Conservation (phyloP, 2,113 vertebrate genomes). For the Equus quagga region DNA sequence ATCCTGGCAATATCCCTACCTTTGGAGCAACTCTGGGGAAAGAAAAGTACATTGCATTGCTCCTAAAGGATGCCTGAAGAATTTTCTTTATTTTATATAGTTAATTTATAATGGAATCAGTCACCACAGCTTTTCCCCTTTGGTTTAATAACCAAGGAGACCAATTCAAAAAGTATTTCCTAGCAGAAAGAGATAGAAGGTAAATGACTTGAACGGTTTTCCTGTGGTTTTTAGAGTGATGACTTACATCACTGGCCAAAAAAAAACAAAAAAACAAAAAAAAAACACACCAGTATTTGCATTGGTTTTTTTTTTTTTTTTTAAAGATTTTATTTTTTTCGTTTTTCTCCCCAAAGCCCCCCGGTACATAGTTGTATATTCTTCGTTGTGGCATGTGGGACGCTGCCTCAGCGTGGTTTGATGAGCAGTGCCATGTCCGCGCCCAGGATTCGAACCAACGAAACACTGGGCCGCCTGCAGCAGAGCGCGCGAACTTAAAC, state of each 20-base stretch:
- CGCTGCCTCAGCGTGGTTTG: too few relatives aligned
- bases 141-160: not conserved
- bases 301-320: not conserved
- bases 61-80: not conserved
- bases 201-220: slow-evolving; percentile 29
- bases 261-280: not conserved
- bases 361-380: too few relatives aligned
- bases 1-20: not conserved
- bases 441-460: too few relatives aligned
- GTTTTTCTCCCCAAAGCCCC: too few relatives aligned
- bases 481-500: too few relatives aligned
- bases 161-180: slow-evolving; percentile 4
- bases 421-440: too few relatives aligned
- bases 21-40: not conserved
- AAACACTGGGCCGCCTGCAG: too few relatives aligned
- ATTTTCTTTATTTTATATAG: not conserved
- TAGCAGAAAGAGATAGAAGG: not conserved
- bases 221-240: not conserved
- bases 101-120: not conserved
- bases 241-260: not conserved
- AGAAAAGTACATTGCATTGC: not conserved
- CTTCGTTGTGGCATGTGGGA: too few relatives aligned
- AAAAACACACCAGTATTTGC: not conserved
- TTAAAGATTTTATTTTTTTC: too few relatives aligned
- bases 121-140: not conserved